Conservation (phyloP, 2,888 invertebrate species). For the Gisinianus flammeolus region DNA sequence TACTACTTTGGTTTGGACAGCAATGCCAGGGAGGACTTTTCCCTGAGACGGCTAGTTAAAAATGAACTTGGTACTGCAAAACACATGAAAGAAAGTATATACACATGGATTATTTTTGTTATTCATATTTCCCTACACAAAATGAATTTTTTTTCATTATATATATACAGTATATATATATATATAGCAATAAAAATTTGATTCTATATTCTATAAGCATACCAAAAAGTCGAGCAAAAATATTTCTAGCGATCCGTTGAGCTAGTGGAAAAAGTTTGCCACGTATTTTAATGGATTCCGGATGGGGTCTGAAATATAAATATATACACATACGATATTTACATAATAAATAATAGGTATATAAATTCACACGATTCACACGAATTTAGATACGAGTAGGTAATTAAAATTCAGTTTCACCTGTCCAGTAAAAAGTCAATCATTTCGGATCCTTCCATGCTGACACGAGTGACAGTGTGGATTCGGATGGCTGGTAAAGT, state of each 20-base stretch:
- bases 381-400: neutral
- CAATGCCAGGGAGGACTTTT: conserved; percentile 50
- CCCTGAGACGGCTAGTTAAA: conserved; percentile 47
- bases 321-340: neutral
- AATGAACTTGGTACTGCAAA: conserved; percentile 55
- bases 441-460: conserved; percentile 58
- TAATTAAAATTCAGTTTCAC: conserved; percentile 31
- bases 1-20: conserved; percentile 49
- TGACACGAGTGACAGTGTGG: conserved; percentile 57
- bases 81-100: too few species aligned
- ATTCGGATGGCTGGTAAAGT: conserved; percentile 50
- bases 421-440: conserved; percentile 57
- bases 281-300: conserved; percentile 55
- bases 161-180: too few species aligned
- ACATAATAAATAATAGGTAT: neutral
- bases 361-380: neutral
- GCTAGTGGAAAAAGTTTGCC: conserved; percentile 56
- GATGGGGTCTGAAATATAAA: conserved; percentile 52
- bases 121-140: too few species aligned
- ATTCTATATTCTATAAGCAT: too few species aligned
- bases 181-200: too few species aligned
- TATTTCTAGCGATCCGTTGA: conserved; percentile 52
- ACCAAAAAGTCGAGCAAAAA: conserved; percentile 56
- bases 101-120: too few species aligned
- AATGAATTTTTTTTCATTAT: too few species aligned